phyloP scores from a whole-genome alignment of 2,113 vertebrate species.

The Anoura caudifer region DNA sequence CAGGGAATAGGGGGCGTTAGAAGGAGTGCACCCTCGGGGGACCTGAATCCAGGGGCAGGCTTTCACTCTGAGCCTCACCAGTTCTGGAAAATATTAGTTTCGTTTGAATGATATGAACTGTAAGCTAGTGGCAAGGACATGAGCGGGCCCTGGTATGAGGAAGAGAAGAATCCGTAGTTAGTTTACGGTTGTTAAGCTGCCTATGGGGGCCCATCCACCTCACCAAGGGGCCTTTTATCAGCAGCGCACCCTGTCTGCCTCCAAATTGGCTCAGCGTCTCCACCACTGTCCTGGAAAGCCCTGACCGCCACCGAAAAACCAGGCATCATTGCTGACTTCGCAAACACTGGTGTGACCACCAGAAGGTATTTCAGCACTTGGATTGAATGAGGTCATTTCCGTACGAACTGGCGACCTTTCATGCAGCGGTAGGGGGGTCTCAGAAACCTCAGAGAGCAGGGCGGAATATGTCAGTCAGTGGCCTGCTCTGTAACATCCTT shows the following conservation, averaged over 20 bases:
- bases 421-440: background rate
- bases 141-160: background rate
- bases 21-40: background rate
- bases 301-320: background rate
- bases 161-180: background rate
- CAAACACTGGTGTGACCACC: background rate
- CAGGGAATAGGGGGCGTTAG: background rate
- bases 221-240: background rate
- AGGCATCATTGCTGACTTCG: background rate
- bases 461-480: background rate
- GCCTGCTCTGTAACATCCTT: background rate
- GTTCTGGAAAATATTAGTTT: background rate
- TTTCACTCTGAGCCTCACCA: background rate
- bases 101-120: background rate
- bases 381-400: background rate
- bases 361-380: background rate
- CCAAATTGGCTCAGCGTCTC: background rate
- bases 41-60: background rate
- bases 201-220: background rate
- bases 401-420: background rate
- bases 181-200: background rate
- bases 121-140: background rate
- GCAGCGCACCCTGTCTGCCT: background rate
- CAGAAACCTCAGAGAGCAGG: background rate
- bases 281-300: background rate